A percentile compares a stretch with the other conserved stretches of the same genome.
Evolutionary conservation across 2,113 vertebrate species (phyloP).

Genomic region (Bubo bubo): DNA sequence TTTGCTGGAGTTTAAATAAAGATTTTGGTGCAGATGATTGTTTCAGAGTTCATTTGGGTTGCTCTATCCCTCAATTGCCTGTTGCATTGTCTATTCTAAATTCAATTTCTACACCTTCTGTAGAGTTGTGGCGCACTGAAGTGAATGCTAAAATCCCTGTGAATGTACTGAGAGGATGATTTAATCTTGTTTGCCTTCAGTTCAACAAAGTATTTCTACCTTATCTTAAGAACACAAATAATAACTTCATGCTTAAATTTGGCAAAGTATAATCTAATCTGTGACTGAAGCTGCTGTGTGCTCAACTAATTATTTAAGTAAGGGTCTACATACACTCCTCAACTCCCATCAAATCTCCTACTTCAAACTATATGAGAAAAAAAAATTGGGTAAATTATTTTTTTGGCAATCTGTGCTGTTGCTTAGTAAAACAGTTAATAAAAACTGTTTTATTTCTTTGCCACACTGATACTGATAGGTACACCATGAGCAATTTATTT

Average conservation of each 20-base stretch:
- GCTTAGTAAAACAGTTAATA: background rate
- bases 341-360: background rate
- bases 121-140: background rate
- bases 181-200: background rate
- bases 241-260: background rate
- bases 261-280: background rate
- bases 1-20: slow-evolving; percentile 8
- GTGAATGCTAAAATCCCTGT: background rate
- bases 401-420: background rate
- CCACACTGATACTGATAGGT: background rate
- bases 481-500: background rate
- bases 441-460: background rate
- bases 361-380: background rate
- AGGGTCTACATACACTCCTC: background rate
- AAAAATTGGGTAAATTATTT: background rate
- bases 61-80: background rate
- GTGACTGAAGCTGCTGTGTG: background rate
- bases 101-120: background rate
- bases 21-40: background rate
- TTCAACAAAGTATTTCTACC: background rate
- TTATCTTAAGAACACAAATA: background rate
- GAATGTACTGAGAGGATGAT: background rate
- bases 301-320: background rate
- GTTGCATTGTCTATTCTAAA: background rate
- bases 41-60: background rate